phyloP scores from a whole-genome alignment of 2,797 vertebrate species.

The Poecile montanus region DNA sequence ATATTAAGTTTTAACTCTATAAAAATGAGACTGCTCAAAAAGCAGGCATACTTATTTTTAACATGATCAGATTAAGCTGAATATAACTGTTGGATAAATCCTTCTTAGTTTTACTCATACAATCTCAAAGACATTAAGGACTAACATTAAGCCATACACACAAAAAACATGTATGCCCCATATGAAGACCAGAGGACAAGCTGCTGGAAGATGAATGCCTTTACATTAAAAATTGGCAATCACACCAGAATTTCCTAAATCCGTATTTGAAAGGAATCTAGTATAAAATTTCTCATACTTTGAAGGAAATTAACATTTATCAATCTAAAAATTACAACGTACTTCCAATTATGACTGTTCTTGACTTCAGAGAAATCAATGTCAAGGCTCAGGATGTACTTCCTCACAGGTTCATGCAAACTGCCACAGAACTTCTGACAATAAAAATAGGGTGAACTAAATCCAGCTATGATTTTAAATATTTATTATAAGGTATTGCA shows the following conservation, averaged over 20 bases:
- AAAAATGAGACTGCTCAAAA: not conserved
- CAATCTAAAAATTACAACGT: not conserved
- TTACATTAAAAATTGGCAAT: not conserved
- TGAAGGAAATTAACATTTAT: not conserved
- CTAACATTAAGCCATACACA: not conserved
- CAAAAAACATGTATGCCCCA: not conserved
- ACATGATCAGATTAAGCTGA: not conserved
- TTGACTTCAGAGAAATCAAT: not conserved
- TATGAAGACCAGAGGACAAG: not conserved
- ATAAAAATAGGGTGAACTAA: not conserved
- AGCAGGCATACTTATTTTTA: not conserved
- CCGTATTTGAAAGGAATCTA: not conserved
- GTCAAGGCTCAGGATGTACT: not conserved
- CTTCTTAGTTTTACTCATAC: not conserved
- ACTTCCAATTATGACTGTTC: not conserved
- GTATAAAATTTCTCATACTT: not conserved
- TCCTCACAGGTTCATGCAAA: not conserved
- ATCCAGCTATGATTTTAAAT: not conserved
- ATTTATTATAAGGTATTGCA: not conserved
- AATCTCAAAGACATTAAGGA: not conserved
- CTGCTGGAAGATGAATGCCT: not conserved
- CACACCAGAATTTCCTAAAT: not conserved
- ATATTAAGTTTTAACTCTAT: slow-evolving; percentile 24
- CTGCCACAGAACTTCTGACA: not conserved
- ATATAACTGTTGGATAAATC: not conserved